Percentiles rank a stretch among this genome's conserved stretches.
Conservation (phyloP, 2,888 invertebrate genomes). For the Leptinotarsa peninsularis region DNA sequence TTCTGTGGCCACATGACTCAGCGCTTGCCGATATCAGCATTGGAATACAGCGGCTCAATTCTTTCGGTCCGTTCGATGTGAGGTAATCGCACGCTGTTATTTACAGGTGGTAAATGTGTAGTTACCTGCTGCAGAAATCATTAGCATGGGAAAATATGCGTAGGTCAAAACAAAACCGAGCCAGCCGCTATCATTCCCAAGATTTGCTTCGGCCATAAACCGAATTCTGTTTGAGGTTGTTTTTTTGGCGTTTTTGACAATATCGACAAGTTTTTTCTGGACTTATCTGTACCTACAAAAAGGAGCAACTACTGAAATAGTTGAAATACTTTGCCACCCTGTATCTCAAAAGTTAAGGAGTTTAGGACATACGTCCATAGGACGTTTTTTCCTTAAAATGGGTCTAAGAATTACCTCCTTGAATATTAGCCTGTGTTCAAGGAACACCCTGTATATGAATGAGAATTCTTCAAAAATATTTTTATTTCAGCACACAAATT, state of each 20-base stretch:
- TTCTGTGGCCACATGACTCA: slow-evolving; percentile 62
- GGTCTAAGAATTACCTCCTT: too few species aligned
- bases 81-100: slow-evolving; percentile 34
- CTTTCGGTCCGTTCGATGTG: slow-evolving; percentile 22
- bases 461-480: too few species aligned
- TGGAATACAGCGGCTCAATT: slow-evolving; percentile 31
- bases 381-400: too few species aligned
- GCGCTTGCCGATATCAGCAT: slow-evolving; percentile 48
- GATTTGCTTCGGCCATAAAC: slow-evolving; percentile 7
- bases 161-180: slow-evolving; percentile 51
- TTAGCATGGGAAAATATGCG: slow-evolving; percentile 62
- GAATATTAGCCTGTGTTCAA: too few species aligned
- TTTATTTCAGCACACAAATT: too few species aligned
- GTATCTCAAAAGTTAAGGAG: too few species aligned
- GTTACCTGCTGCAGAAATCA: slow-evolving; percentile 58
- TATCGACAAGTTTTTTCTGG: too few species aligned
- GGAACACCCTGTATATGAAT: too few species aligned
- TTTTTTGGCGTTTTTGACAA: background rate
- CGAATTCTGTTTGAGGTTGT: background rate
- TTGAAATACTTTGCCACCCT: too few species aligned
- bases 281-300: too few species aligned
- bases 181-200: slow-evolving; percentile 13
- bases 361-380: too few species aligned
- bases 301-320: too few species aligned
- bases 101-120: slow-evolving; percentile 39